Base-by-base conservation (phyloP, 1,140 invertebrate species). In the Metopolophium dirhodum region DNA sequence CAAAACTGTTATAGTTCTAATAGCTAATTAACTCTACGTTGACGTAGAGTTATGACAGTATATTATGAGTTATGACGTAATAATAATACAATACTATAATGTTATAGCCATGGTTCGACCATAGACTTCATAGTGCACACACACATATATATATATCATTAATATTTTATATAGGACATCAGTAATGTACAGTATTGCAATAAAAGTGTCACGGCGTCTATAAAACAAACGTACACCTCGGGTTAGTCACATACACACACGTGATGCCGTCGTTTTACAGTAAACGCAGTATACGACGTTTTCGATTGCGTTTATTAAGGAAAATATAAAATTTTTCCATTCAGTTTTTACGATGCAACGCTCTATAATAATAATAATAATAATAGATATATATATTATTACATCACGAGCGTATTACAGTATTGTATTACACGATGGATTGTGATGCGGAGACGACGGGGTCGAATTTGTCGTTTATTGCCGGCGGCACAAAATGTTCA, bases 231-330 rank as follows among this genome's bases (percentile, higher is more conserved):
- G 41, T 57, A 57, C 88, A 61, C 37, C 30, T 88, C 86, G 47
- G 11, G 26, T 57, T 30, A 14, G 35, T 30, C 88, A 26, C 35
- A 35, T 22, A 30, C 88, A 57, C 47, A 41, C 86, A 88, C 86
- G 18, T 41, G 45, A 41, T 2, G 35, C 3, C 20, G 7, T 7
- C 35, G 37, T 83, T 37, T 83, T 86, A 35, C 49, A 88, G 14
- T 18, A 88, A 51, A 88, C n/a, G 47, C 1, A 35, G 41, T 87
- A 87, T 87, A 49, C 20, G 26, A 45, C 85, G 30, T 88, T 51
- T 88, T 45, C 87, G 87, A 51, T 88, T 49, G 47, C 30, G 87
- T 88, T 88, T 88, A 88, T 88, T 54, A 88, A 49, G 88, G 23
- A 57, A 61, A 57, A 90, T 57, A 90, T 77, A 90, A 90, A 90